Conservation (phyloP, 2,888 invertebrate genomes). For the Acholoe squamosa region DNA sequence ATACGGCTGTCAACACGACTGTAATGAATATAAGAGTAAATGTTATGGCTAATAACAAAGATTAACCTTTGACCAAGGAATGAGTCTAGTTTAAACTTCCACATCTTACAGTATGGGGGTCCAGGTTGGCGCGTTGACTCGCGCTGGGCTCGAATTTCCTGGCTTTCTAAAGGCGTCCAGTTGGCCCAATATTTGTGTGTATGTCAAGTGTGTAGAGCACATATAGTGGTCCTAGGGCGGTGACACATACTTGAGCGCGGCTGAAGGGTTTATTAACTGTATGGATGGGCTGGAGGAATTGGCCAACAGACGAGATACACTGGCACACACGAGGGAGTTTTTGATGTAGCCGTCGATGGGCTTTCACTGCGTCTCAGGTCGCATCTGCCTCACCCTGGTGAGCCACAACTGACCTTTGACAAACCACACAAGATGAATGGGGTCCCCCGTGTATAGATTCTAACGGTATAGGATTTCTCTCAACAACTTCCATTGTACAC, state of each 20-base stretch:
- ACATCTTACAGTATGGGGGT: background rate
- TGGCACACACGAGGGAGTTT: constrained; percentile 32
- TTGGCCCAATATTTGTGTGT: constrained; percentile 54
- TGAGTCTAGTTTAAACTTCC: constrained; percentile 13
- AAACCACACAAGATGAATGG: background rate
- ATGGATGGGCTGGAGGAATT: background rate
- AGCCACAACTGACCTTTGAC: background rate
- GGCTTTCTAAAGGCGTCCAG: constrained; percentile 39
- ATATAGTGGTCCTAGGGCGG: background rate
- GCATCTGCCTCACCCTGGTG: background rate
- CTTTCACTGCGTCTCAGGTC: background rate
- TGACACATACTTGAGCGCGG: constrained; percentile 54
- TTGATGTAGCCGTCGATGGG: constrained; percentile 49
- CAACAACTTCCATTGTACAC: no score
- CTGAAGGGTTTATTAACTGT: constrained; percentile 43
- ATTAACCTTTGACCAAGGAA: constrained; percentile 52
- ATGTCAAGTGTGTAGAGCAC: constrained; percentile 48
- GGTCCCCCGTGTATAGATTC: background rate
- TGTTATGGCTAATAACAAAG: constrained; percentile 58
- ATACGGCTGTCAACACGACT: background rate
- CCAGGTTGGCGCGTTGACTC: constrained; percentile 29
- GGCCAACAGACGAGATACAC: constrained; percentile 38
- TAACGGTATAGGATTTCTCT: background rate
- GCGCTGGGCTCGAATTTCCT: constrained; percentile 34
- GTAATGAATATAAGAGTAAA: constrained; percentile 61